Evolutionary conservation across 1,140 invertebrate genomes (phyloP), one percentile per base, ranked within the genome.

Genomic region (Solen grandis): DNA sequence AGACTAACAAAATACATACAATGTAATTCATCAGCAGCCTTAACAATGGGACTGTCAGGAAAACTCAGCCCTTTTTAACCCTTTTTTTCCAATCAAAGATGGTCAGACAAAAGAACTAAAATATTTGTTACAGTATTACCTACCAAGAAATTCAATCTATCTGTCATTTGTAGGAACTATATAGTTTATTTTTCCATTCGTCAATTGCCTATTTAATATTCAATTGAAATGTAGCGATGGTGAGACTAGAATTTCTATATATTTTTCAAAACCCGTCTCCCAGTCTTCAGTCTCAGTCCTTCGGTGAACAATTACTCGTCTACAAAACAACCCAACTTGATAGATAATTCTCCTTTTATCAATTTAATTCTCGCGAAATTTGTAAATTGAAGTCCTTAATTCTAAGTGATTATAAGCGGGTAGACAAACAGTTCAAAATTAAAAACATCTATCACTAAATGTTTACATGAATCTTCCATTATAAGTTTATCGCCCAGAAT

Each of bases 401-500:
- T 68, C 75, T 55, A n/a, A 38, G 41, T 41, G 62, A 65, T 78
- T 65, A 66, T 54, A 36, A 59, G 60, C 36, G 68, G 31, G 57
- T 59, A 78, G 75, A 78, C 75, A 78, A 78, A 78, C 59, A 70
- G 68, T 60, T 80, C 68, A 54, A 80, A 80, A 80, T 80, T 80
- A 80, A 80, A 80, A 73, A 80, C 77, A 80, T 80, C 69, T 66
- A 80, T 80, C 77, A 80, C 77, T 16, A 35, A 55, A 36, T 80
- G 77, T 80, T 80, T 80, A 70, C 77, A 80, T 73, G 68, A 65
- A 70, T 54, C 31, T 14, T 50, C 68, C 77, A 80, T 80, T 80
- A 80, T 52, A 72, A 65, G 55, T 55, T 72, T 80, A 80, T 80
- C 77, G 38, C 46, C 54, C 46, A 63, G 73, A 72, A 80, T 80